Base-by-base conservation (phyloP, 2,797 vertebrate genomes). In the Fistularia tabacaria region DNA sequence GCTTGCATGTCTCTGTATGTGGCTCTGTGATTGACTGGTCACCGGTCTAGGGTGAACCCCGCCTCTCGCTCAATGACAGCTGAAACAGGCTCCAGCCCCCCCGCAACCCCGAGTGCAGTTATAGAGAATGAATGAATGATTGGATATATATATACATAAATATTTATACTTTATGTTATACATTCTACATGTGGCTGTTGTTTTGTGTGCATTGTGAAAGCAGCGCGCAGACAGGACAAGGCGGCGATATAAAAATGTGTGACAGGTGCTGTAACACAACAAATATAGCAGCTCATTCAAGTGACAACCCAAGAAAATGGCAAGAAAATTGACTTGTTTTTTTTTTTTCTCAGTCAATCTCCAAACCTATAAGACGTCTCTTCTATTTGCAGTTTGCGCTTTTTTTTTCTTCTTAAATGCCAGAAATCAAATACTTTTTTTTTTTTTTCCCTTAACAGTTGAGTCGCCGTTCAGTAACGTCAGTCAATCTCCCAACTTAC, bases 401-500 rank as follows among this genome's bases (percentile, higher is more conserved):
- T 62, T 62, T 55, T 36, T 59, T 66, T 61, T 50, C 5, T 25
- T 25, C 25, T 64, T 46, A 68, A 3, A 13, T 13, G 14, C 15
- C 36, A 14, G n/a, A 68, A 49, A 44, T 12, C 40, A 7, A 69
- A 75, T 63, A 61, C 10, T 40, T 25, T 25, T 25, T 25, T 25
- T 48, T 38, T 15, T 56, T 46, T 57, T 59, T 13, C 63, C 37
- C 46, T 56, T 46, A 64, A 64, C 14, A 36, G 49, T 52, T 64
- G 41, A 55, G 49, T 47, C 73, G 51, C 49, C 6, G 6, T 51
- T 10, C 47, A 60, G 54, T 49, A 41, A 15, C 38, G 50, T 59
- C 52, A 62, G 54, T 59, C 41, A 39, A 38, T 62, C 52, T 59
- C 7, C n/a, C 13, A 46, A 62, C 86, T 93, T 86, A 99, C 97